Evolutionary conservation across 2,888 invertebrate species (phyloP).

Genomic region (Leptopilina myrica): DNA sequence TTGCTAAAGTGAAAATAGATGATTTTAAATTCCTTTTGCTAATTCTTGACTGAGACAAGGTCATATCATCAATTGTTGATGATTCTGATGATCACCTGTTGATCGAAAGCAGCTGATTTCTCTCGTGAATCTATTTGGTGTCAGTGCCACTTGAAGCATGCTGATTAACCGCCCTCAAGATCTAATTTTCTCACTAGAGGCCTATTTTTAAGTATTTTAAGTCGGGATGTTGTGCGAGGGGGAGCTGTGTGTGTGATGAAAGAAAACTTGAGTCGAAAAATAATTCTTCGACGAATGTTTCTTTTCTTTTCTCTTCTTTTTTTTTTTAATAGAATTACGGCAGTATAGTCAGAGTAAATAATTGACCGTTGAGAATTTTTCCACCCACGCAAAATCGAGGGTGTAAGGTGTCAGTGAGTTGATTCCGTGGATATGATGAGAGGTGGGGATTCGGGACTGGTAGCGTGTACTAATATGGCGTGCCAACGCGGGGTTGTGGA

Average conservation of each 20-base stretch:
- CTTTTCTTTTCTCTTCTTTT: background rate
- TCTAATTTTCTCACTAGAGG: background rate
- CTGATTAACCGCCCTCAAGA: background rate
- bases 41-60: too few species aligned
- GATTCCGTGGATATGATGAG: constrained; percentile 65
- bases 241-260: background rate
- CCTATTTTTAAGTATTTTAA: constrained; percentile 5
- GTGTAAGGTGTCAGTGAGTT: constrained; percentile 74
- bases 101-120: constrained; percentile 39
- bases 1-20: too few species aligned
- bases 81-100: constrained; percentile 38
- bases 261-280: background rate
- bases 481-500: constrained; percentile 72
- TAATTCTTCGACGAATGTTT: background rate
- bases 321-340: background rate
- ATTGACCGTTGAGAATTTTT: constrained; percentile 34
- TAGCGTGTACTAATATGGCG: constrained; percentile 77
- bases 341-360: constrained; percentile 38
- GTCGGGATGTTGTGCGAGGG: background rate
- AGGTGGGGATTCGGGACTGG: constrained; percentile 72
- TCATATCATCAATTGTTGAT: background rate
- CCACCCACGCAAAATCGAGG: constrained; percentile 67
- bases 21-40: too few species aligned
- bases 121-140: constrained; percentile 33
- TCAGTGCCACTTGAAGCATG: constrained; percentile 15